These are phyloP conservation scores for Cephalopachus bancanus DNA, from an alignment of 2,797 vertebrate genomes.

Conservation along the genomic window DNA sequence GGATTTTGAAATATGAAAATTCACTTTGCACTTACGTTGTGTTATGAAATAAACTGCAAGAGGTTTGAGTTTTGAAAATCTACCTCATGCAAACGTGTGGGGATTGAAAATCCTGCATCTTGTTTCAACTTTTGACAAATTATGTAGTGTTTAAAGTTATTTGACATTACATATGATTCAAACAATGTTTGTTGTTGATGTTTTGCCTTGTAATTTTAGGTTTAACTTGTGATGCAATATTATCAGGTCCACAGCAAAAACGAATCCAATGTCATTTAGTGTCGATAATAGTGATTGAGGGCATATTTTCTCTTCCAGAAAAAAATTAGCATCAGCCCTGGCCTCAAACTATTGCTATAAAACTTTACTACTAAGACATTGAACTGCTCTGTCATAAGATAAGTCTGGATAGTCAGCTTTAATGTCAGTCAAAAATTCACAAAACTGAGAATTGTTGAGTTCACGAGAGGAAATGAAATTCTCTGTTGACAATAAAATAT, in stretches of 20 bases:
- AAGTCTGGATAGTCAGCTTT: background rate
- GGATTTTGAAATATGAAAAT: background rate
- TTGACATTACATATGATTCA: background rate
- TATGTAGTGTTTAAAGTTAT: background rate
- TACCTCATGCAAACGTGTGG: background rate
- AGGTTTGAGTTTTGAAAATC: background rate
- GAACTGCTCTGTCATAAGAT: rapidly evolving
- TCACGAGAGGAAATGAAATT: background rate
- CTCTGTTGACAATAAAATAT: background rate
- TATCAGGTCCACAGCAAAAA: background rate
- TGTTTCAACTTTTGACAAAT: background rate
- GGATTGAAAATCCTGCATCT: background rate
- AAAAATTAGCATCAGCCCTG: background rate
- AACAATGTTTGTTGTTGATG: background rate
- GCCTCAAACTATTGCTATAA: background rate
- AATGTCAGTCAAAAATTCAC: background rate
- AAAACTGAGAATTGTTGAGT: background rate
- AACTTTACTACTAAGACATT: background rate
- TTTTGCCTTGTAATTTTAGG: background rate
- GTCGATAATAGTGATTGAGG: background rate
- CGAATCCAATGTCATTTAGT: background rate
- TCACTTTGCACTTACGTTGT: background rate
- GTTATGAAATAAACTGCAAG: background rate
- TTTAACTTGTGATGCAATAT: background rate
- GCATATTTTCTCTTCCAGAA: background rate